phyloP scores from a whole-genome alignment of 2,888 invertebrate species.

The Xestia sexstrigata region DNA sequence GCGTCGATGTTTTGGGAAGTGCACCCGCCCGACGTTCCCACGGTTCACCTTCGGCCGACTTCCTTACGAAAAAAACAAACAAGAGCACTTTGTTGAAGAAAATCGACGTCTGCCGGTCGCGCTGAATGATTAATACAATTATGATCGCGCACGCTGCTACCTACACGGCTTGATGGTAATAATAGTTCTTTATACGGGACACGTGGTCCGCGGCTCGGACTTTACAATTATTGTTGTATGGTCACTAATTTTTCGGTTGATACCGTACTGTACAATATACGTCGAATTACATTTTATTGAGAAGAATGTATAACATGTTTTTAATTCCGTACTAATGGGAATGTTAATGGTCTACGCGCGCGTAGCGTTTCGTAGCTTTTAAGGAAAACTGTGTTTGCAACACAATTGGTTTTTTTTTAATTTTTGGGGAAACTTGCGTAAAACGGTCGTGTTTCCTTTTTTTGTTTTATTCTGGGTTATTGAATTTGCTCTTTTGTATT shows the following conservation, averaged over 20 bases:
- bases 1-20: constrained; percentile 91
- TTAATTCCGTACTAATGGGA: constrained; percentile 43
- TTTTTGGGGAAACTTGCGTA: constrained; percentile 1
- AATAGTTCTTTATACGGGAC: constrained; percentile 88
- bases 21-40: constrained; percentile 91
- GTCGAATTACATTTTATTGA: constrained; percentile 64
- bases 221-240: constrained; percentile 64
- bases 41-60: constrained; percentile 90
- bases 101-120: constrained; percentile 90
- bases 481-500: constrained; percentile 20
- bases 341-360: constrained; percentile 48
- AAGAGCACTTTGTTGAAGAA: constrained; percentile 91
- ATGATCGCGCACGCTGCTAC: constrained; percentile 89
- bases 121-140: constrained; percentile 91
- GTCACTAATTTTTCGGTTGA: constrained; percentile 73
- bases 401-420: background rate
- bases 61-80: constrained; percentile 91
- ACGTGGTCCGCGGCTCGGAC: constrained; percentile 81
- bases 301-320: constrained; percentile 54
- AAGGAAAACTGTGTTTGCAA: constrained; percentile 24
- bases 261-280: constrained; percentile 54
- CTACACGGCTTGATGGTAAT: constrained; percentile 84
- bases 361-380: constrained; percentile 58
- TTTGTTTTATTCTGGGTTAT: constrained; percentile 28
- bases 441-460: background rate